Base-by-base conservation (phyloP, 2,797 vertebrate species). In the Cyclopterus lumpus region DNA sequence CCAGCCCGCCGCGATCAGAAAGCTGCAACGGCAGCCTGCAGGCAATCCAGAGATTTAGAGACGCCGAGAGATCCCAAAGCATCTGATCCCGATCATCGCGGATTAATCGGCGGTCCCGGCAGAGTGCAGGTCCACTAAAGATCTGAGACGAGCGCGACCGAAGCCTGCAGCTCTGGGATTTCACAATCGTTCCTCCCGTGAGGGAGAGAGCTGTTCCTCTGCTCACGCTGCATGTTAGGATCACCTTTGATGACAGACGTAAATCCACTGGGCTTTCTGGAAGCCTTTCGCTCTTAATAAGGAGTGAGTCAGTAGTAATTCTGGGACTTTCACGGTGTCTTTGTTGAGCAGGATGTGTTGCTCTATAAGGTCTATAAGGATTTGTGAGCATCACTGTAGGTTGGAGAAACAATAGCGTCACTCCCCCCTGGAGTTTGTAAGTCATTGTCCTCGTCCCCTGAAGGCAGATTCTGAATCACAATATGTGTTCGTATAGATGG, bases 381-480 rank as follows among this genome's bases (percentile, higher is more conserved):
- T 84, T 84, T 80, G 76, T 64, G n/a, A 36, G 58, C 9, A 12
- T 28, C 4, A 1, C 73, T 57, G 48, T 60, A 58, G 68, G 61
- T 26, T 6, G 8, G 10, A 80, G 67, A 71, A 61, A 55, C 63
- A 28, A 44, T 71, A 73, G 36, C 34, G 72, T 58, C 34, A 6
- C 40, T 3, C n/a, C 20, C 79, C 75, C 67, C 80, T 24, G 60
- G 74, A 86, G 83, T 74, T 63, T 24, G 49, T 71, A 46, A 79
- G 68, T 84, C 81, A 81, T 79, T 79, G 81, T 88, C 66, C 67
- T 62, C 38, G 74, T 77, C 86, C 76, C 40, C 78, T 88, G 82
- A 80, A 86, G 84, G 82, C 60, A 24, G 34, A 67, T 40, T 70
- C 16, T 61, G 65, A 81, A 75, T 84, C 10, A 40, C 36, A 75